phyloP scores from a whole-genome alignment of 2,888 invertebrate genomes.

The Drosophila buzzatii region DNA sequence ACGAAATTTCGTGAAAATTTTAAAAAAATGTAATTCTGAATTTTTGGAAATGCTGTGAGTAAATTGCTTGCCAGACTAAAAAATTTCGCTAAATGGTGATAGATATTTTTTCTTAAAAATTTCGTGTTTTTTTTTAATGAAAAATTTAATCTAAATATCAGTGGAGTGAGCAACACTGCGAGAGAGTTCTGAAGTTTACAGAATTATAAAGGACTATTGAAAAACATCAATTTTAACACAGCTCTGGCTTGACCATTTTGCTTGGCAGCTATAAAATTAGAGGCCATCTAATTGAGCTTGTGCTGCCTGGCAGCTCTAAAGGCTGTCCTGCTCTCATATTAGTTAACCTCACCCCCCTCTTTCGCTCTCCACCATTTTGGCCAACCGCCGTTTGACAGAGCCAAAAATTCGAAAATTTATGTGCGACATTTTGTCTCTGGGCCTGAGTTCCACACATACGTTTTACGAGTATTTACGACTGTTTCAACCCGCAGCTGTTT shows the following conservation, averaged over 20 bases:
- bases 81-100: neutral
- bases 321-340: neutral
- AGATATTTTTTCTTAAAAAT: neutral
- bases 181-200: too few species aligned
- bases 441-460: conserved; percentile 46
- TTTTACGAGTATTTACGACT: conserved; percentile 69
- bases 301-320: conserved; percentile 18
- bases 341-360: neutral
- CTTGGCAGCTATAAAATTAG: conserved; percentile 25
- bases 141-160: too few species aligned
- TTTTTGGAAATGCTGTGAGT: conserved; percentile 7
- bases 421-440: conserved; percentile 40
- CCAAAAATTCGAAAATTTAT: conserved; percentile 54
- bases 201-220: neutral
- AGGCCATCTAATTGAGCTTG: conserved; percentile 33
- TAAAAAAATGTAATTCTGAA: neutral
- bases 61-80: neutral
- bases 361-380: neutral
- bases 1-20: neutral
- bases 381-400: conserved; percentile 52
- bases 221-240: conserved; percentile 1
- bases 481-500: conserved; percentile 62
- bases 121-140: neutral
- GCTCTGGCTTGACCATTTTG: conserved; percentile 1
- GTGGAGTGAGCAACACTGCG: too few species aligned